Percentiles rank a stretch among this genome's conserved stretches.
phyloP scores from a whole-genome alignment of 2,797 vertebrate genomes.

The Streptopelia turtur region DNA sequence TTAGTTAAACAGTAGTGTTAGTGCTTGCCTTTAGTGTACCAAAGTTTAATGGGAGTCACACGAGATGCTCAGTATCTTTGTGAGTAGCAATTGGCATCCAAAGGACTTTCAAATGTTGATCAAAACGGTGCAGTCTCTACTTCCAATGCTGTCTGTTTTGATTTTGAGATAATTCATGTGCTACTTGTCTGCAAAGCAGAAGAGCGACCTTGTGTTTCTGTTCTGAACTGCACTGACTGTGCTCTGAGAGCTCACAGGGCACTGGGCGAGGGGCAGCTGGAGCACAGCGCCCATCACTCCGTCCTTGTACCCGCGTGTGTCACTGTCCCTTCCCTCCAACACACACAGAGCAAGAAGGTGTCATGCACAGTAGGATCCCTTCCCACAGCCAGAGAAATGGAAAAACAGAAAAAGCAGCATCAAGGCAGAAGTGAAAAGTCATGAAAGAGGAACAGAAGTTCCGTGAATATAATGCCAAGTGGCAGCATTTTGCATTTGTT shows the following conservation, averaged over 20 bases:
- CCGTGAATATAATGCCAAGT: not conserved
- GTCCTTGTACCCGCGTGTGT: fast-evolving
- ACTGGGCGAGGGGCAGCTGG: fast-evolving
- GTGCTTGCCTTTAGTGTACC: not conserved
- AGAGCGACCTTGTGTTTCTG: not conserved
- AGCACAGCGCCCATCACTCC: fast-evolving
- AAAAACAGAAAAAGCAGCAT: fast-evolving
- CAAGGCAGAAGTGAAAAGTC: not conserved
- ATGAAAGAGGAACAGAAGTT: not conserved
- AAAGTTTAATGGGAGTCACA: not conserved
- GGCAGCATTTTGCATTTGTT: not conserved
- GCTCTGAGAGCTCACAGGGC: fast-evolving
- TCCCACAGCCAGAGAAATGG: not conserved
- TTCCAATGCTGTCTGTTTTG: not conserved
- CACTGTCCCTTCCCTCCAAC: not conserved
- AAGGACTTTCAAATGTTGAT: not conserved
- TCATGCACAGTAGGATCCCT: fast-evolving
- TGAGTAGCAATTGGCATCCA: not conserved
- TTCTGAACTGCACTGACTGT: fast-evolving
- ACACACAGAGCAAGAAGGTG: not conserved
- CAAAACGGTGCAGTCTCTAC: not conserved
- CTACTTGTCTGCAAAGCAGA: not conserved
- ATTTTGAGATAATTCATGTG: not conserved
- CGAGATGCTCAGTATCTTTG: not conserved
- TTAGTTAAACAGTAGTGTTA: not conserved